Percentiles rank a stretch among this genome's conserved stretches.
Conservation (phyloP, 1,140 invertebrate species). For the Arion vulgaris region DNA sequence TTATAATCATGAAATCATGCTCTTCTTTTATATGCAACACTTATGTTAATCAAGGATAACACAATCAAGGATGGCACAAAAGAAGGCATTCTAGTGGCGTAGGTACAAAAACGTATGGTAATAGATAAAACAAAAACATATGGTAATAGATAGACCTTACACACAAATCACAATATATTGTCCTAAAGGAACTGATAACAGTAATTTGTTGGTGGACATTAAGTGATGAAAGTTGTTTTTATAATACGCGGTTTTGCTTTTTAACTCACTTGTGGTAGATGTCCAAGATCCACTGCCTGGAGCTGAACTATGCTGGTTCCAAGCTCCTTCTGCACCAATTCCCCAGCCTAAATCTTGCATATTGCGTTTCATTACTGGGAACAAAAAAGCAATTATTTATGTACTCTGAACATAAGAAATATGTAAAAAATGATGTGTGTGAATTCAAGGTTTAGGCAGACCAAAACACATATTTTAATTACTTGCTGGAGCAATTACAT, state of each 20-base stretch:
- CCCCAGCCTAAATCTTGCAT: constrained; percentile 34
- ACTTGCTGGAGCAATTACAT: background rate
- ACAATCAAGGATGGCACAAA: background rate
- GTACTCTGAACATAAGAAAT: background rate
- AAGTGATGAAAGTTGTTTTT: background rate
- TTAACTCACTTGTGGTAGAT: constrained; percentile 39
- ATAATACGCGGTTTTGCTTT: background rate
- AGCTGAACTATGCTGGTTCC: constrained; percentile 27
- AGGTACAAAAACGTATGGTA: background rate
- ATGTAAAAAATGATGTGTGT: background rate
- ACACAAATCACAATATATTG: background rate
- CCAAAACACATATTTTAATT: background rate
- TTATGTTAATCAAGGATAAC: background rate
- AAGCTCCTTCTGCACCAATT: constrained; percentile 34
- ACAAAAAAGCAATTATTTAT: constrained; percentile 9
- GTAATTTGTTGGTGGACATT: background rate
- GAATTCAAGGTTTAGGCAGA: background rate
- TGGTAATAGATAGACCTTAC: background rate
- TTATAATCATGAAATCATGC: background rate
- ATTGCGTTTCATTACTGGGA: constrained; percentile 40
- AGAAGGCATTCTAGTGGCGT: constrained; percentile 19
- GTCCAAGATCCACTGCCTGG: constrained; percentile 39
- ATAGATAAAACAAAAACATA: background rate
- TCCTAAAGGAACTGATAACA: background rate
- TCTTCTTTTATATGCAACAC: too few species aligned